These are phyloP conservation scores for Chloroceryle amazona DNA, from an alignment of 2,797 vertebrate species.

Conservation along the genomic window DNA sequence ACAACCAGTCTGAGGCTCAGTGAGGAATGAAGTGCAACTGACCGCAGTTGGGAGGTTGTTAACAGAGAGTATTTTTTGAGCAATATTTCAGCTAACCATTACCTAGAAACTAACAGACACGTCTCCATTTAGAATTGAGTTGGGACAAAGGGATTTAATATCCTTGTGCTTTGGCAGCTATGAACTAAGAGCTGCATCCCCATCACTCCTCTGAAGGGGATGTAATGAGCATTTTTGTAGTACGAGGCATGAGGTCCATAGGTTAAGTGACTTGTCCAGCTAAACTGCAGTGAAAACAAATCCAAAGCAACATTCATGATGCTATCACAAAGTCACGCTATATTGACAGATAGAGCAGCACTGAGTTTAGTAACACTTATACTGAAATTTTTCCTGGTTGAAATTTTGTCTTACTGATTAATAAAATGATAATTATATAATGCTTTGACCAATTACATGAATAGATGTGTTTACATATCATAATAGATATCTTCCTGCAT, in stretches of 20 bases:
- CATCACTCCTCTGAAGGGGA: not conserved
- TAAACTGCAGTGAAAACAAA: not conserved
- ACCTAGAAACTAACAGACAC: not conserved
- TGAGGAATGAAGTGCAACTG: not conserved
- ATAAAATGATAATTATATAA: not conserved
- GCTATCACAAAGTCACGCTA: not conserved
- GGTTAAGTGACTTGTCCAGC: not conserved
- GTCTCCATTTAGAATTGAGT: not conserved
- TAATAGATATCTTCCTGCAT: not conserved
- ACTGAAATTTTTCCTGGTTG: not conserved
- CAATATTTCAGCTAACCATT: not conserved
- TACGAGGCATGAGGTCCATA: not conserved
- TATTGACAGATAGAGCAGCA: not conserved
- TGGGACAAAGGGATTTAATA: not conserved
- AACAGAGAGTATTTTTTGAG: not conserved
- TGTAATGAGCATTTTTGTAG: not conserved
- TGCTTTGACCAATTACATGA: not conserved
- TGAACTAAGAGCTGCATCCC: not conserved
- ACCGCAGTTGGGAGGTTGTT: not conserved
- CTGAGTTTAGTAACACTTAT: not conserved
- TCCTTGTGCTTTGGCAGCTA: not conserved
- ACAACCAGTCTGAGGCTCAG: not conserved
- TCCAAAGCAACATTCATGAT: not conserved
- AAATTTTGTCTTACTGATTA: not conserved
- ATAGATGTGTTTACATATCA: not conserved